Conservation (phyloP, 2,113 vertebrate genomes). For the Todiramphus chloris region DNA sequence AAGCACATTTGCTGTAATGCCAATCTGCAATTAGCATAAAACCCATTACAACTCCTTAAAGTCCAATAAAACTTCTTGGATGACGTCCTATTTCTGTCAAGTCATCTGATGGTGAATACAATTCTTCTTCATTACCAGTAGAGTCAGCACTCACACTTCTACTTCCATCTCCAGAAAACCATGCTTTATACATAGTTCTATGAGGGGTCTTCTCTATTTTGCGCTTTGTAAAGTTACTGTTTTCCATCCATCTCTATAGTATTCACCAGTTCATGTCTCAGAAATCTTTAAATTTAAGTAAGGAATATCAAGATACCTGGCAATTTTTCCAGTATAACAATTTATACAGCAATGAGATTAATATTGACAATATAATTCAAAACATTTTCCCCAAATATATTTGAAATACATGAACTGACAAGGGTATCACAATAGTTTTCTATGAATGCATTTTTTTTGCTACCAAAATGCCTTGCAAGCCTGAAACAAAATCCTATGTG, state of each 20-base stretch:
- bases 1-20: neutral
- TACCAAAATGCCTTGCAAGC: neutral
- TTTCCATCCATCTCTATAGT: neutral
- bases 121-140: neutral
- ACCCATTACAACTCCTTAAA: neutral
- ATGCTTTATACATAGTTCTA: neutral
- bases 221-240: neutral
- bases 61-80: neutral
- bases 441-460: neutral
- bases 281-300: neutral
- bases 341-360: neutral
- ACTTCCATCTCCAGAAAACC: neutral
- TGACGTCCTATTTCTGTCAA: neutral
- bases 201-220: neutral
- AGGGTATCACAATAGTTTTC: neutral
- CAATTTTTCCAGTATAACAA: neutral
- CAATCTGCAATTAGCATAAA: neutral
- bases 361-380: neutral
- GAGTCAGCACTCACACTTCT: neutral
- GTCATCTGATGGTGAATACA: neutral
- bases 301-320: neutral
- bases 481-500: neutral
- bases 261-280: neutral
- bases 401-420: neutral
- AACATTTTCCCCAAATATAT: neutral